A percentile compares a stretch with the other conserved stretches of the same genome.
Evolutionary conservation across 2,797 vertebrate genomes (phyloP).

Genomic region (Pagetopsis macropterus): DNA sequence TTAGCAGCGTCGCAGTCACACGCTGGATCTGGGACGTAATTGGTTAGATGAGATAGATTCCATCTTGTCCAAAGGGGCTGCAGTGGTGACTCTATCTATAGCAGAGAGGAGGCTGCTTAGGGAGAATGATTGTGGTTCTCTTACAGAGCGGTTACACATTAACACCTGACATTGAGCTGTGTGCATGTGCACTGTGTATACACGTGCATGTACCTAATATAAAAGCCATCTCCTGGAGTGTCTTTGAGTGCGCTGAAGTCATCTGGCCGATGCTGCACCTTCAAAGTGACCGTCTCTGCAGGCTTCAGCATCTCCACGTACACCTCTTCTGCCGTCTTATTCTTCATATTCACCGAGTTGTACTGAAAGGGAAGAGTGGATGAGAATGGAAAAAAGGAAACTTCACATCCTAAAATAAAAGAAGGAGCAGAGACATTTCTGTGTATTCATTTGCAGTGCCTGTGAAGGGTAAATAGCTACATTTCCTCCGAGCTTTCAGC

Average conservation of each 20-base stretch:
- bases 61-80: constrained; percentile 50
- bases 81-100: constrained; percentile 64
- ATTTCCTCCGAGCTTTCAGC: constrained; percentile 54
- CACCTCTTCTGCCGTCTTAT: constrained; percentile 93
- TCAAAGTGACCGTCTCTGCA: constrained; percentile 88
- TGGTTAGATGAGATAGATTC: constrained; percentile 72
- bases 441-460: constrained; percentile 30
- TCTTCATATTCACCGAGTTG: constrained; percentile 89
- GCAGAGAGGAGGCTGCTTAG: constrained; percentile 46
- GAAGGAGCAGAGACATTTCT: constrained; percentile 19
- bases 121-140: constrained; percentile 29
- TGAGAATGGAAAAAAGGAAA: not conserved
- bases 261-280: constrained; percentile 90
- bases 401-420: constrained; percentile 28
- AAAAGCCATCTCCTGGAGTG: constrained; percentile 95
- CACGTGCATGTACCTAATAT: constrained; percentile 86
- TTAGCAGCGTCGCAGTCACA: constrained; percentile 49
- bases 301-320: constrained; percentile 98
- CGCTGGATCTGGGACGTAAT: constrained; percentile 70
- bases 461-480: constrained; percentile 38
- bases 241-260: constrained; percentile 91
- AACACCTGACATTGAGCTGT: not conserved
- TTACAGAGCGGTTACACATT: constrained; percentile 23
- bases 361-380: constrained; percentile 81
- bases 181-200: constrained; percentile 5